phyloP scores from a whole-genome alignment of 2,888 invertebrate genomes.

The Teinopalpus imperialis region DNA sequence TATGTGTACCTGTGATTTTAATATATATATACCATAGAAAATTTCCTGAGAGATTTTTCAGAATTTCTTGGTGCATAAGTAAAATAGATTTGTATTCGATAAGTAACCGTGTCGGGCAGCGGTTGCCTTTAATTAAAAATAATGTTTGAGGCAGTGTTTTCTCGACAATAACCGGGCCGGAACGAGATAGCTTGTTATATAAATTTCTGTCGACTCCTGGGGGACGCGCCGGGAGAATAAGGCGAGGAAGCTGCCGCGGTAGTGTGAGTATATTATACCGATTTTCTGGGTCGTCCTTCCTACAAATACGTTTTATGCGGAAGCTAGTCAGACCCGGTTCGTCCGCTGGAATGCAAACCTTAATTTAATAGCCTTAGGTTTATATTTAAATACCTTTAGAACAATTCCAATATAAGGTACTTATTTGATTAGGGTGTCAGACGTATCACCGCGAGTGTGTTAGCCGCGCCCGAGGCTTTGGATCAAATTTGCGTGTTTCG shows the following conservation, averaged over 20 bases:
- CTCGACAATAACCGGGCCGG: conserved; percentile 75
- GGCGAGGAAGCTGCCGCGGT: conserved; percentile 69
- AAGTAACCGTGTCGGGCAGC: conserved; percentile 55
- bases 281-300: conserved; percentile 83
- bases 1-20: no score
- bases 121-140: conserved; percentile 79
- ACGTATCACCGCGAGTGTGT: conserved; percentile 79
- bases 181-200: conserved; percentile 80
- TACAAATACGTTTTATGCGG: conserved; percentile 82
- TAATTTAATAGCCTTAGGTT: conserved; percentile 41
- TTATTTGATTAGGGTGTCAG: conserved; percentile 83
- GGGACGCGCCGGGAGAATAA: conserved; percentile 73
- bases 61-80: no score
- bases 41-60: no score
- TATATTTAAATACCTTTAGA: conserved; percentile 36
- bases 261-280: conserved; percentile 82
- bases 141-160: conserved; percentile 74
- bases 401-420: conserved; percentile 76
- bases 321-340: conserved; percentile 64
- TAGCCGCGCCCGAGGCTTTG: conserved; percentile 73
- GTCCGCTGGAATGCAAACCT: conserved; percentile 43
- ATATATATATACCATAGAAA: no score
- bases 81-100: no score
- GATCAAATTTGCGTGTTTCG: conserved; percentile 79
- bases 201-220: conserved; percentile 78